A percentile compares a stretch with the other conserved stretches of the same genome.
Evolutionary conservation across 2,888 invertebrate genomes (phyloP).

Genomic region (Drosophila eohydei): DNA sequence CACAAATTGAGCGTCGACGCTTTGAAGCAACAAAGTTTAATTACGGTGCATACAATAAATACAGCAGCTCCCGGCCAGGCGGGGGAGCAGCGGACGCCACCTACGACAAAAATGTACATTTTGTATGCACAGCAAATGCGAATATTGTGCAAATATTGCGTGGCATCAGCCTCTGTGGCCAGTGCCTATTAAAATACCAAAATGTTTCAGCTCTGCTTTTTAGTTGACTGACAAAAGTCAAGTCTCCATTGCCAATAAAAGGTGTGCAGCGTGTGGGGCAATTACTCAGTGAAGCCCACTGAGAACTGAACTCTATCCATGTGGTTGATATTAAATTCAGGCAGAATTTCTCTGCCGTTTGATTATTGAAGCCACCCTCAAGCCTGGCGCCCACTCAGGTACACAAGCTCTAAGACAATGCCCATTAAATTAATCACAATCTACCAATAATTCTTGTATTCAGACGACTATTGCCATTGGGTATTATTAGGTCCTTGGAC

Average conservation of each 20-base stretch:
- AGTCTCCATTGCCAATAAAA: constrained; percentile 5
- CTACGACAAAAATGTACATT: constrained; percentile 56
- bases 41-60: constrained; percentile 64
- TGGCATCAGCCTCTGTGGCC: constrained; percentile 8
- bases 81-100: neutral
- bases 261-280: neutral
- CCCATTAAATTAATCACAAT: constrained; percentile 59
- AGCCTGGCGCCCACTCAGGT: neutral
- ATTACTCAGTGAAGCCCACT: neutral
- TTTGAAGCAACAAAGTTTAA: constrained; percentile 78
- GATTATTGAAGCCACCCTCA: neutral
- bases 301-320: neutral
- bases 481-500: constrained; percentile 24
- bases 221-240: constrained; percentile 4
- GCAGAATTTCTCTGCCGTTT: neutral
- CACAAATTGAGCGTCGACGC: constrained; percentile 76
- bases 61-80: constrained; percentile 13
- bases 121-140: constrained; percentile 60
- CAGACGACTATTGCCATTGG: constrained; percentile 29
- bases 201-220: constrained; percentile 12
- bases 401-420: constrained; percentile 12
- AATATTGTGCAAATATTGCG: constrained; percentile 65
- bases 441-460: constrained; percentile 37
- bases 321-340: neutral
- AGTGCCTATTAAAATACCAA: constrained; percentile 38